Base-by-base conservation (phyloP, 2,888 invertebrate species). In the Cylindroiulus punctatus region DNA sequence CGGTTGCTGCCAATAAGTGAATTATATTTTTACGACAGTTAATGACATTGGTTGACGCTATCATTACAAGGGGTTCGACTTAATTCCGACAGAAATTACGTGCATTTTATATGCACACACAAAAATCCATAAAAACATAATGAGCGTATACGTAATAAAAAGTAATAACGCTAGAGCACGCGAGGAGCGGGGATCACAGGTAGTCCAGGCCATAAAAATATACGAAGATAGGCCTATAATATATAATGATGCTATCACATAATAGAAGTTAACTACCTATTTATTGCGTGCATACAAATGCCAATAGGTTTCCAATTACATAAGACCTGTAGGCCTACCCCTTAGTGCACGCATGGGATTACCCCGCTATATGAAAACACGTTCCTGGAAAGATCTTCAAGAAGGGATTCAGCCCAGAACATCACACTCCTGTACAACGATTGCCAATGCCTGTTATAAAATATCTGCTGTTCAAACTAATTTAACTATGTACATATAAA, bases 201-300 rank as follows among this genome's bases (percentile, higher is more conserved):
- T 76, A 65, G 65, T 65, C 65, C n/a, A 26, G 65, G 26, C 22
- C 12, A 76, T 76, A 76, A 76, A 76, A 30, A 26, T 76, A 30
- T 17, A 14, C 10, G 76, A 26, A 30, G 76, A 76, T 76, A 76
- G 76, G 76, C 76, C 76, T 76, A 76, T 76, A 30, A 76, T 30
- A 76, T 30, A 30, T 76, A 76, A 76, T 76, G 76, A 76, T 76
- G 76, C 76, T 76, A 76, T 76, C 76, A 76, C 76, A 76, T 76
- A 76, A 76, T 76, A 76, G 76, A 76, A 76, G 76, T 76, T 76
- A 76, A 76, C 76, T 76, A 76, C 76, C 76, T 76, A 76, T 76
- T 76, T 76, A 76, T 76, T 76, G 76, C 76, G 26, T 76, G 76
- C 76, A 76, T 76, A 76, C 10, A 76, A 76, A 76, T 76, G 30